A percentile compares a stretch with the other conserved stretches of the same genome.
Conservation (phyloP, 2,888 invertebrate species). For the Euspilapteryx auroguttella region DNA sequence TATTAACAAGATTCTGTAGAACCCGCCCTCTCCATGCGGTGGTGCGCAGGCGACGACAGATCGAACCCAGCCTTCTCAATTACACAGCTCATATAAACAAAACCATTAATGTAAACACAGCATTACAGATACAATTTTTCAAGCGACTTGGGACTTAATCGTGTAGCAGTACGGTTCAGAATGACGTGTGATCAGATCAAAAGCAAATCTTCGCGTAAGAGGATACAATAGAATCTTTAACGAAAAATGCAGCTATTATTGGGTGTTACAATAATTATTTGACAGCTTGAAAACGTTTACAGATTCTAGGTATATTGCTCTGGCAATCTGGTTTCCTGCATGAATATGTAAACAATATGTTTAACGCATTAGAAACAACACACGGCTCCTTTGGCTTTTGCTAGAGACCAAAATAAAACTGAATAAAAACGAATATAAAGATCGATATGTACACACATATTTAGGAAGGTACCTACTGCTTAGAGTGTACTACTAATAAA, state of each 20-base stretch:
- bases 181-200: too few species aligned
- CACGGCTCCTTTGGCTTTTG: conserved; percentile 21
- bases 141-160: too few species aligned
- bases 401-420: too few species aligned
- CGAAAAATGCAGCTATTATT: conserved; percentile 49
- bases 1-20: too few species aligned
- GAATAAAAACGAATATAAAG: too few species aligned
- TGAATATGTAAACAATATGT: conserved; percentile 41
- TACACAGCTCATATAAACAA: conserved; percentile 38
- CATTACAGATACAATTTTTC: too few species aligned
- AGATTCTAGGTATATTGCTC: conserved; percentile 42
- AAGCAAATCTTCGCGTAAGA: too few species aligned
- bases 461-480: too few species aligned
- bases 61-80: conserved; percentile 39
- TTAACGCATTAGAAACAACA: conserved; percentile 9
- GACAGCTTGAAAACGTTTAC: conserved; percentile 61
- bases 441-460: too few species aligned
- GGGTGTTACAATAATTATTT: conserved; percentile 56
- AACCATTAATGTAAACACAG: conserved; percentile 24
- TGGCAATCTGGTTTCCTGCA: conserved; percentile 56
- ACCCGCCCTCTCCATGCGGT: conserved; percentile 33
- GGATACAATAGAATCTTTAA: too few species aligned
- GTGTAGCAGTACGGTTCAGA: too few species aligned
- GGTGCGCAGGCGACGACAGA: conserved; percentile 36
- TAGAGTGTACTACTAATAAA: too few species aligned